Base-by-base conservation (phyloP, 2,888 invertebrate species). In the Cryptocephalus moraei region DNA sequence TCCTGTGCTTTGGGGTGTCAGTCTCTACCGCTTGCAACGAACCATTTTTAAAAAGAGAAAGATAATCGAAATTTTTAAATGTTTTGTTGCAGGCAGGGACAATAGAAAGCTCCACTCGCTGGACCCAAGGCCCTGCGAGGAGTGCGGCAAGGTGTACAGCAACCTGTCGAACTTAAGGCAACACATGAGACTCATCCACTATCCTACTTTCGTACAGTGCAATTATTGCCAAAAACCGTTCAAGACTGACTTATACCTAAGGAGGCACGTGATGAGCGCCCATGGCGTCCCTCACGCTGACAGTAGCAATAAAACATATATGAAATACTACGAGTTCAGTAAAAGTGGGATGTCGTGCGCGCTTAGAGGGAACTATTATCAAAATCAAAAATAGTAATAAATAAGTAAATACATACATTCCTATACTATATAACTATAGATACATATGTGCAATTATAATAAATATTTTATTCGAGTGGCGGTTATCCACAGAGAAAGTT, bases 151-250 rank as follows among this genome's bases (percentile, higher is more conserved):
- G 65, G 75, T 78, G 63, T 80, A 80, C 73, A 79, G 78, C 71
- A 80, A 79, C 70, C 72, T 79, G 62, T 79, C 79, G 59, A 80
- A 80, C 70, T 73, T 80, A 58, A 73, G 79, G 54, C 80, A 80
- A 64, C 80, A 80, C 70, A 77, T 80, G 72, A 77, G 79, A 68
- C 73, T 80, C 59, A 79, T 80, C 66, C 80, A 80, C 69, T 77
- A 77, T 69, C 79, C 80, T 54, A 78, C 77, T 63, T 76, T 75
- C 64, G 78, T 78, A 61, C 73, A 73, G 61, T 80, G 80, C 68
- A 74, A 75, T 53, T 70, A 78, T 57, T 80, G 80, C 69, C 73
- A 73, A 66, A 79, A 79, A 70, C 74, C 75, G 54, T 80, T 80
- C 71, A 79, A 79, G 72, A 78, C 79, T 55, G 76, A 79, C 65